Conservation (phyloP, 2,113 vertebrate genomes). For the Ovis canadensis region DNA sequence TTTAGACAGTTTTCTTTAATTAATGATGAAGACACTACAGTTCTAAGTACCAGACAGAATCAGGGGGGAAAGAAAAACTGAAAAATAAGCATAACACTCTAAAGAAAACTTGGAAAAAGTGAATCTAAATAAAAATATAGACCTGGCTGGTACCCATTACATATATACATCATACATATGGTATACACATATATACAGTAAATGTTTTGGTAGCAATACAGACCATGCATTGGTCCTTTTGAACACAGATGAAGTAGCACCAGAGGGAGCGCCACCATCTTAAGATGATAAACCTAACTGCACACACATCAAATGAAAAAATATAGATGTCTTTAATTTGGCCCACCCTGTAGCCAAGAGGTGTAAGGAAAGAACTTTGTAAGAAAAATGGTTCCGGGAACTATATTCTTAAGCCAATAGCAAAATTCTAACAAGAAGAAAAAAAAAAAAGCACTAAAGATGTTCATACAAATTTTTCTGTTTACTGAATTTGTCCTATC, state of each 20-base stretch:
- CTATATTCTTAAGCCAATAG: constrained; percentile 52
- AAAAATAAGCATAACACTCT: constrained; percentile 69
- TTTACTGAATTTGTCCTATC: constrained; percentile 6
- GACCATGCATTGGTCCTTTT: constrained; percentile 71
- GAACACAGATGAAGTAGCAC: constrained; percentile 72
- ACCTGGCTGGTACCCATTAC: constrained; percentile 63
- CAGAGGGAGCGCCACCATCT: constrained; percentile 59
- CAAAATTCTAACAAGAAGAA: constrained; percentile 24
- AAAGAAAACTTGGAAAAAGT: constrained; percentile 67
- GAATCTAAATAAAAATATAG: constrained; percentile 70
- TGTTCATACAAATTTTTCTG: background rate
- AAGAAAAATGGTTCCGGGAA: constrained; percentile 47
- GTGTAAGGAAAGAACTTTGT: constrained; percentile 34
- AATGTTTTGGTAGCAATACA: constrained; percentile 73
- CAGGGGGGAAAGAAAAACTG: background rate
- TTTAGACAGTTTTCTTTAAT: constrained; percentile 75
- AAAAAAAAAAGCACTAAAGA: background rate
- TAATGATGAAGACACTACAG: constrained; percentile 71
- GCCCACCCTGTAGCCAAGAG: constrained; percentile 61
- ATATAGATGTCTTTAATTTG: constrained; percentile 25
- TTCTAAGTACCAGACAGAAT: constrained; percentile 73
- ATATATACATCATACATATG: constrained; percentile 64
- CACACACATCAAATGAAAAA: constrained; percentile 48
- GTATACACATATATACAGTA: constrained; percentile 69
- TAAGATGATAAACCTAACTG: constrained; percentile 55